Conservation (phyloP, 2,113 vertebrate genomes). For the Hyla sarda region DNA sequence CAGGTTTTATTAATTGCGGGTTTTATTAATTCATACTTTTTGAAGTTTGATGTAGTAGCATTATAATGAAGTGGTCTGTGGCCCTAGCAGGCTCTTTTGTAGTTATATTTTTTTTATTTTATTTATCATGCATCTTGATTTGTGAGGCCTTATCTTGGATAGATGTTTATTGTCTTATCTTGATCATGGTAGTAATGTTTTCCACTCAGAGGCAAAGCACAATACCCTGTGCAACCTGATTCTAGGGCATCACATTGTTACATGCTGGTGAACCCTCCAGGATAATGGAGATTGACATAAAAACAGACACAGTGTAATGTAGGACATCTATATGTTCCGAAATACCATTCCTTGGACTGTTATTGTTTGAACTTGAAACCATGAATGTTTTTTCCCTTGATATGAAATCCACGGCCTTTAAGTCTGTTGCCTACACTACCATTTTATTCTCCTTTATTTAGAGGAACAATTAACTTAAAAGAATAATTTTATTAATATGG, state of each 20-base stretch:
- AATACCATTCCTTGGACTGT: neutral
- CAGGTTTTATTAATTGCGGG: conserved; percentile 73
- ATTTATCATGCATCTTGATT: conserved; percentile 73
- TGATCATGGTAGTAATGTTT: neutral
- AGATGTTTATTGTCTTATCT: neutral
- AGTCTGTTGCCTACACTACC: neutral
- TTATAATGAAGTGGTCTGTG: conserved; percentile 60
- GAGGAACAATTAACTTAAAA: neutral
- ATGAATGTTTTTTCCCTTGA: neutral
- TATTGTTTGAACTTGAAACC: neutral
- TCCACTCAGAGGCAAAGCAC: neutral
- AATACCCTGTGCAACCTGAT: neutral
- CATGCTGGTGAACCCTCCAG: neutral
- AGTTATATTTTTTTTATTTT: conserved; percentile 62
- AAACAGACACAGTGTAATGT: neutral
- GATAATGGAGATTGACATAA: neutral
- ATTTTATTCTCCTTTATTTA: conserved; percentile 1
- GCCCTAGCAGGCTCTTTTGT: conserved; percentile 61
- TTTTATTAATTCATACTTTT: conserved; percentile 70
- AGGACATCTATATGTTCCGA: neutral
- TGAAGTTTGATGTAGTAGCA: conserved; percentile 69
- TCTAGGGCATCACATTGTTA: neutral
- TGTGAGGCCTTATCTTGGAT: conserved; percentile 78
- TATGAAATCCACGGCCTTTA: neutral
- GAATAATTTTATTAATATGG: neutral